Percentiles rank a stretch among this genome's conserved stretches.
phyloP scores from a whole-genome alignment of 1,140 invertebrate genomes.

The Monochamus saltuarius region DNA sequence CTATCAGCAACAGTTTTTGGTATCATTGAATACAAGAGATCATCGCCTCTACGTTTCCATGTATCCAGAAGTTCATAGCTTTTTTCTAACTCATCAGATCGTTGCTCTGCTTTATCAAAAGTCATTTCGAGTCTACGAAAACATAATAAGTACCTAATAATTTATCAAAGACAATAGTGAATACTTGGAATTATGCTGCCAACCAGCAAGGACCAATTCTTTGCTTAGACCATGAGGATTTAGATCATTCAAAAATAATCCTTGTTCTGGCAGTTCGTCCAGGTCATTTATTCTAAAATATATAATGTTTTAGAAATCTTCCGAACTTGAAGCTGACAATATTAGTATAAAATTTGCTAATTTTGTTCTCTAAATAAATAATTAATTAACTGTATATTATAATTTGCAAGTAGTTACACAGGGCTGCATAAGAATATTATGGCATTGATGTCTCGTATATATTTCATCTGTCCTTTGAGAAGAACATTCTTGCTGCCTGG shows the following conservation, averaged over 20 bases:
- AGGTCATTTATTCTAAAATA: slow-evolving; percentile 74
- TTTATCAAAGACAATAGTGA: slow-evolving; percentile 22
- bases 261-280: slow-evolving; percentile 75
- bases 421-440: slow-evolving; percentile 85
- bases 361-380: background rate
- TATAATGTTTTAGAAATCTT: background rate
- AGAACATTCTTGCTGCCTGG: slow-evolving; percentile 58
- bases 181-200: slow-evolving; percentile 82
- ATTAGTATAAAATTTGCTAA: background rate
- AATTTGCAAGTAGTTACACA: slow-evolving; percentile 61
- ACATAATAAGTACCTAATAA: slow-evolving; percentile 13
- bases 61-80: slow-evolving; percentile 72
- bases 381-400: background rate
- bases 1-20: slow-evolving; percentile 74
- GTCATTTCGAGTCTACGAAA: slow-evolving; percentile 70
- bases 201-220: slow-evolving; percentile 81
- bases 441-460: slow-evolving; percentile 73
- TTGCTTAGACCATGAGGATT: slow-evolving; percentile 83
- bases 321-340: too few species aligned
- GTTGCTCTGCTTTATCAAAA: slow-evolving; percentile 76
- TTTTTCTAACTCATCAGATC: slow-evolving; percentile 71
- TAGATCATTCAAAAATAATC: slow-evolving; percentile 80
- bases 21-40: slow-evolving; percentile 91
- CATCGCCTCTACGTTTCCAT: slow-evolving; percentile 84
- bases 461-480: slow-evolving; percentile 82